Conservation (phyloP, 2,888 invertebrate genomes). For the Drosophila suboccidentalis region DNA sequence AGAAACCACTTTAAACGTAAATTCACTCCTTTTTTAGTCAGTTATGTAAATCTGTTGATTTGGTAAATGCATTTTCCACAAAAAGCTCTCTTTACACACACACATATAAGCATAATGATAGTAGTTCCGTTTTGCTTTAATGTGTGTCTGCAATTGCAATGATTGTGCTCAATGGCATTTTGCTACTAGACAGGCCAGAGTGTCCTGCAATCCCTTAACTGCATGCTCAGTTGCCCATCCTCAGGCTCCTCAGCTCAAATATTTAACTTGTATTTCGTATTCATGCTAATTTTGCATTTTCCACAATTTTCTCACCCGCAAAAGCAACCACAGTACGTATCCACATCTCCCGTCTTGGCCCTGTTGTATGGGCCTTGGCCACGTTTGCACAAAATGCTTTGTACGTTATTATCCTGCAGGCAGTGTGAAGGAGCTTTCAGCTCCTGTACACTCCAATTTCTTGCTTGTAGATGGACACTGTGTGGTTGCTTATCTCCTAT, state of each 20-base stretch:
- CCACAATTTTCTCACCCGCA: constrained; percentile 75
- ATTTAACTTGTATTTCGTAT: constrained; percentile 81
- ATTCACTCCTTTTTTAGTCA: not conserved
- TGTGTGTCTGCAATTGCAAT: constrained; percentile 57
- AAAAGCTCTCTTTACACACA: constrained; percentile 28
- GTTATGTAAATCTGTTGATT: constrained; percentile 33
- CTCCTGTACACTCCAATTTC: constrained; percentile 48
- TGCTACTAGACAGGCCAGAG: constrained; percentile 3
- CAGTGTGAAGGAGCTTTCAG: constrained; percentile 34
- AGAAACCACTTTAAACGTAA: not conserved
- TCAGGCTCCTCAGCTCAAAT: constrained; percentile 65
- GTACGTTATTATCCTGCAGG: constrained; percentile 61
- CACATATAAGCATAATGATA: not conserved
- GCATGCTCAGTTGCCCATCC: constrained; percentile 16
- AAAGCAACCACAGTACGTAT: constrained; percentile 12
- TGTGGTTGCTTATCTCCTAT: constrained; percentile 47
- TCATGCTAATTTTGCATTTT: constrained; percentile 82
- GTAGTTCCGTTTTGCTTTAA: constrained; percentile 49
- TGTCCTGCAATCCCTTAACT: constrained; percentile 21
- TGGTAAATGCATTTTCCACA: constrained; percentile 46
- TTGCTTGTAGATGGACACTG: constrained; percentile 54
- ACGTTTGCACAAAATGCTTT: constrained; percentile 43
- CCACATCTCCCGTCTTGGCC: not conserved
- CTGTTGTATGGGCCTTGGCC: constrained; percentile 22
- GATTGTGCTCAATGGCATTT: constrained; percentile 33